Evolutionary conservation across 2,113 vertebrate genomes (phyloP), one percentile per base, ranked within the genome.

Genomic region (Natator depressus): DNA sequence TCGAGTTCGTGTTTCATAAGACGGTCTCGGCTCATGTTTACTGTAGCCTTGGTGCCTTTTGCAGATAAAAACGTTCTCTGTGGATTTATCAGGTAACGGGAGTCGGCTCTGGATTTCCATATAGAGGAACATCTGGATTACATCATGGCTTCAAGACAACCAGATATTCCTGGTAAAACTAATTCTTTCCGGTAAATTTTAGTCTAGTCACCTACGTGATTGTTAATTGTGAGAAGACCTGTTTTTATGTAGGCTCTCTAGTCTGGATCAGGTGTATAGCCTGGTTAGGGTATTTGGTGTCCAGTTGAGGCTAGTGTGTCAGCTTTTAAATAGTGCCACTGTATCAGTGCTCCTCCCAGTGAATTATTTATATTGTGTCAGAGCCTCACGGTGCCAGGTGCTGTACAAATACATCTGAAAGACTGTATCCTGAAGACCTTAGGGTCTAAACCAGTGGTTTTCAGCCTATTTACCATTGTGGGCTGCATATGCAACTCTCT

Each of bases 161-260:
- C 97, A 82, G 97, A 98, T 96, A 89, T 98, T 87, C 98, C 98
- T 97, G 98, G 98, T 98, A 98, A 98, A 97, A 89, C 47, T 85
- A 89, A 85, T 93, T 97, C 42, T 93, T 96, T 88, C 83, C 87
- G 88, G n/a, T 31, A 51, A 82, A 65, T 80, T 14, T 78, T 27
- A 57, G 57, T 82, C 76, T 7, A 24, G 24, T 42, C 24, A 24
- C 12, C 4, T 20, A 46, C 1, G 38, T 31, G 8, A 47, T 13
- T 22, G 50, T 22, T 16, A 80, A 49, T 80, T 69, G 27, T n/a
- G 31, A 59, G n/a, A 59, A 53, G 35, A 31, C 27, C 8, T 55
- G 55, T 16, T 9, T 65, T n/a, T 8, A 8, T 65, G 8, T 65
- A 29, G 59, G 59, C 31, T 29, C 31, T 31, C 7, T n/a, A 17